Base-by-base conservation (phyloP, 1,140 invertebrate genomes). In the Luehdorfia chinensis region DNA sequence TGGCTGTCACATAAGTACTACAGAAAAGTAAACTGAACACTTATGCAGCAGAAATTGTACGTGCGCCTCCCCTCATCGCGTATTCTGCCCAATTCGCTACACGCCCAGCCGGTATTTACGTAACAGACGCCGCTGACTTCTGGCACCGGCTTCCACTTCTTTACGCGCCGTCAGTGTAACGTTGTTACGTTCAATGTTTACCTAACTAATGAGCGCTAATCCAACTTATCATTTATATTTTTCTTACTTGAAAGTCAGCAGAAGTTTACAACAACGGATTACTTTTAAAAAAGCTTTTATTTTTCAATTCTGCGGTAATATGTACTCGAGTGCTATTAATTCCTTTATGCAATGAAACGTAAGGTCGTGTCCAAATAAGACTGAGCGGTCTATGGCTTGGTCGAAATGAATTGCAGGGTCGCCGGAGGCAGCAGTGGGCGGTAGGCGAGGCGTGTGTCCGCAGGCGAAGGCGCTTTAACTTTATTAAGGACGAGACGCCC, bases 31-130 rank as follows among this genome's bases (percentile, higher is more conserved):
- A 59, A 60, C 53, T 64, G 63, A 71, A 75, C 73, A 74, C 61
- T 67, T 77, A 75, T 66, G 75, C 66, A 63, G 66, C 63, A 75
- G 61, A 68, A 73, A 77, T 66, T 66, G 66, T 58, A 65, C 63
- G 67, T 66, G 66, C 64, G 64, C 70, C 67, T 63, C 75, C 70
- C 75, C 81, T 83, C 74, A 80, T 83, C 75, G 66, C 63, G 70
- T 85, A 85, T 83, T 83, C 81, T 66, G 70, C 73, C 72, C 78
- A 68, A 83, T 83, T 81, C 81, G 67, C 75, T 75, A 83, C 76
- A 81, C 81, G 72, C 78, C 78, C 68, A 70, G 65, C 66, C 74
- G 70, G 75, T 83, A 80, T 85, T 83, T 83, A 81, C 75, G 76
- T 81, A 81, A 80, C 75, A 83, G 68, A 69, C 78, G 75, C 62